Evolutionary conservation across 2,113 vertebrate species (phyloP), one percentile per base, ranked within the genome.

Genomic region (Aptenodytes patagonicus): DNA sequence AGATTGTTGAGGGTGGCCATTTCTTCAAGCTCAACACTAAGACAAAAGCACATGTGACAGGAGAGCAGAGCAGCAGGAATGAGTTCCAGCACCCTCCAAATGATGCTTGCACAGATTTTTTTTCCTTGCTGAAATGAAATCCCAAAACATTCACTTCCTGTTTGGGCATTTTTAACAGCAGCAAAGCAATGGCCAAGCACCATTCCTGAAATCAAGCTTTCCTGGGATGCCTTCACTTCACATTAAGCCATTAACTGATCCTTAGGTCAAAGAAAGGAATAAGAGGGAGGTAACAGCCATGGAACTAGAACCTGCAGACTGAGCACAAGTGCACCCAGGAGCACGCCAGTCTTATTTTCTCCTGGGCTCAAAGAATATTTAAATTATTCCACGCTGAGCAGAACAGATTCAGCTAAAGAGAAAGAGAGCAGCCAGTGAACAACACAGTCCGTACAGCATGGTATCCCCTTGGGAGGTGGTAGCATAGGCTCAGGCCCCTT

Each of bases 381-480:
- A 51, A 79, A 55, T 40, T 58, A 71, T 76, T 57, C 61, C 51
- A 18, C 31, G 52, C 71, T 32, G 38, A 21, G 42, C 40, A 47
- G 66, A 47, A 51, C 2, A 47, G 71, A 47, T 52, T 20, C 46
- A 80, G 71, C 76, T 79, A 0, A 42, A 55, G 69, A 44, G 40
- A 42, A 26, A 73, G 8, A 36, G 36, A 70, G 20, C 40, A 83
- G 52, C 24, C 44, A 31, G 26, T 12, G 57, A 57, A 19, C 72
- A 70, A 3, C 42, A 44, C 28, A 10, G 55, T 19, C 44, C 20
- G 68, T 5, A n/a, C 0, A 0, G 54, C 15, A 31, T 1, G 7
- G 47, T 5, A 11, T 11, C 20, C 6, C 46, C 34, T 13, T 4
- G 36, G 55, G 36, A 32, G 55, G 32, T 21, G 70, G 31, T 3